Evolutionary conservation across 2,797 vertebrate genomes (phyloP).

Genomic region (Allobates femoralis): DNA sequence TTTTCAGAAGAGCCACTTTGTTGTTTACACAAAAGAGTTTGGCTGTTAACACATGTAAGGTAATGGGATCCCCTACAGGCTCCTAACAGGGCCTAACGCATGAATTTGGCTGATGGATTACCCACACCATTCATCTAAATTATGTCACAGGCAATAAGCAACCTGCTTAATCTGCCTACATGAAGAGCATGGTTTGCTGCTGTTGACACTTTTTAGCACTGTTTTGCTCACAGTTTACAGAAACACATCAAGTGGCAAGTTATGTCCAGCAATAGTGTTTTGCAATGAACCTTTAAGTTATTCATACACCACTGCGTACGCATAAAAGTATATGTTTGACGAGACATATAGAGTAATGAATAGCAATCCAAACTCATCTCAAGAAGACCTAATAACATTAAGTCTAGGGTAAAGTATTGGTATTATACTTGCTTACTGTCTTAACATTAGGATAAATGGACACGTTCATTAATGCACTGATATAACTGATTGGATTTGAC

Average conservation of each 20-base stretch:
- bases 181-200: constrained; percentile 73
- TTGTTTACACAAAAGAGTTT: constrained; percentile 83
- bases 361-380: not conserved
- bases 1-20: constrained; percentile 79
- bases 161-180: constrained; percentile 80
- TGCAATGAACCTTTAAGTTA: not conserved
- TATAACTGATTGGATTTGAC: not conserved
- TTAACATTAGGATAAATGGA: not conserved
- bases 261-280: constrained; percentile 20
- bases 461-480: not conserved
- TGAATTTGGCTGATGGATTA: constrained; percentile 80
- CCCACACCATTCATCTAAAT: constrained; percentile 87
- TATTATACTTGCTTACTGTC: not conserved
- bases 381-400: constrained; percentile 12
- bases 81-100: constrained; percentile 72
- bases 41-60: constrained; percentile 89
- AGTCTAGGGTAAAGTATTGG: not conserved
- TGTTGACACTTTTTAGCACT: constrained; percentile 74
- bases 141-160: constrained; percentile 84
- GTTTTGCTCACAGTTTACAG: constrained; percentile 72
- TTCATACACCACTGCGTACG: not conserved
- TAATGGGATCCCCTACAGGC: constrained; percentile 85
- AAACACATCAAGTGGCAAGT: constrained; percentile 66
- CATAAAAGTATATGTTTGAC: not conserved
- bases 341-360: not conserved